Conservation (phyloP, 1,140 invertebrate genomes). For the Lordiphosa clarofinis region DNA sequence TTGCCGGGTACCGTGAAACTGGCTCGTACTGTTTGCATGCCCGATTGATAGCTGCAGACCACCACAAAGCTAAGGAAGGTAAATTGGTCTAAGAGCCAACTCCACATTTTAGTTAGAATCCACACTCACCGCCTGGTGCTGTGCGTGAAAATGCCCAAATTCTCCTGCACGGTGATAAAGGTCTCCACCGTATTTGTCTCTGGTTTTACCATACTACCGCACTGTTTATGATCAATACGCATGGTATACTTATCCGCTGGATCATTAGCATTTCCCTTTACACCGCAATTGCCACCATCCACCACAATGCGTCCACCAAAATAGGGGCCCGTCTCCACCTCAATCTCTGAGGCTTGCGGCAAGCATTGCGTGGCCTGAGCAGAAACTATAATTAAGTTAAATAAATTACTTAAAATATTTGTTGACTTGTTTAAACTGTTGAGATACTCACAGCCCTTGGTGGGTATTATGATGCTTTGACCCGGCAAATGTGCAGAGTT, state of each 20-base stretch:
- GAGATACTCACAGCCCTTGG: slow-evolving; percentile 87
- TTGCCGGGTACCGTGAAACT: slow-evolving; percentile 84
- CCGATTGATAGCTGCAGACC: slow-evolving; percentile 88
- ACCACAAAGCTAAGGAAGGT: slow-evolving; percentile 84
- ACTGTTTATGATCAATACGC: slow-evolving; percentile 86
- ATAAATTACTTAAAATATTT: neutral
- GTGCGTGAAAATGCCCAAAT: slow-evolving; percentile 89
- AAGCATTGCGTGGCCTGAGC: slow-evolving; percentile 88
- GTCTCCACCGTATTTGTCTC: slow-evolving; percentile 86
- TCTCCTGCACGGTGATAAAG: slow-evolving; percentile 90
- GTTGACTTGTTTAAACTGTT: neutral
- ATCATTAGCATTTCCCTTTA: slow-evolving; percentile 84
- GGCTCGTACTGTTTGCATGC: slow-evolving; percentile 88
- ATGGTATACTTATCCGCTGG: slow-evolving; percentile 86
- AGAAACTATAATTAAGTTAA: slow-evolving; percentile 82
- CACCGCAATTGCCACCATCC: slow-evolving; percentile 83
- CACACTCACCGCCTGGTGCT: slow-evolving; percentile 84
- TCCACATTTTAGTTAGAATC: no score
- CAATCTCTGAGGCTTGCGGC: slow-evolving; percentile 87
- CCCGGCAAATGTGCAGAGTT: slow-evolving; percentile 55
- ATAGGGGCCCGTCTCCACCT: slow-evolving; percentile 88
- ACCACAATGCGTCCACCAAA: slow-evolving; percentile 87
- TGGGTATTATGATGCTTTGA: slow-evolving; percentile 85
- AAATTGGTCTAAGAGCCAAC: no score
- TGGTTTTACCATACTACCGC: slow-evolving; percentile 87